Evolutionary conservation across 1,140 invertebrate genomes (phyloP), one percentile per base, ranked within the genome.

Genomic region (Melitaea cinxia): DNA sequence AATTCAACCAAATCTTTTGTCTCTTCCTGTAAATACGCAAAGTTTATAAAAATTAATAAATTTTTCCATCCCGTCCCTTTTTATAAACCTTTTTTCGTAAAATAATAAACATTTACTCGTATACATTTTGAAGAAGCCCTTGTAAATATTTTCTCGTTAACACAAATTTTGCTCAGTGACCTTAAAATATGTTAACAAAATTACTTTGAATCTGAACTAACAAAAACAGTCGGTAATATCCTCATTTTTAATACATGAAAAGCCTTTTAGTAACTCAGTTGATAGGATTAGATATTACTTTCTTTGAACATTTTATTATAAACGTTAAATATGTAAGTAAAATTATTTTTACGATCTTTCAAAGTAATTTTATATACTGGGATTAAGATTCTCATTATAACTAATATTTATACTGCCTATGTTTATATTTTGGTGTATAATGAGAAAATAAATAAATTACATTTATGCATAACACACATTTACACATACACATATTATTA

Each of bases 1-100:
- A 91, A 91, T 70, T 86, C 80, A 0, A 80, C 79, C 54, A 91
- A 72, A 72, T 91, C 88, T 47, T 58, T 78, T 58, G 86, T 85
- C 78, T 88, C 89, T 80, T 90, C 88, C 84, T 91, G 49, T 67
- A 82, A 75, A 73, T 70, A 63, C 52, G 68, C 59, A 39, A 60
- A 72, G 57, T 73, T 83, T 74, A 74, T 83, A 80, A 80, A 80
- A 82, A 82, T 63, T 78, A 70, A 19, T 1, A 6, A 35, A 28
- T 54, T 33, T 55, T 62, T 15, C n/a, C 14, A 15, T 4, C n/a
- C 39, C 12, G 14, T 9, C 6, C n/a, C 35, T 56, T 56, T 37
- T 53, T 52, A 26, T 26, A 17, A 49, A 19, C 21, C 4, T 17
- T 33, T n/a, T 9, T 37, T 37, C 61, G 21, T 30, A 42, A 28